Evolutionary conservation across 2,888 invertebrate genomes (phyloP).

Genomic region (Busseola fusca): DNA sequence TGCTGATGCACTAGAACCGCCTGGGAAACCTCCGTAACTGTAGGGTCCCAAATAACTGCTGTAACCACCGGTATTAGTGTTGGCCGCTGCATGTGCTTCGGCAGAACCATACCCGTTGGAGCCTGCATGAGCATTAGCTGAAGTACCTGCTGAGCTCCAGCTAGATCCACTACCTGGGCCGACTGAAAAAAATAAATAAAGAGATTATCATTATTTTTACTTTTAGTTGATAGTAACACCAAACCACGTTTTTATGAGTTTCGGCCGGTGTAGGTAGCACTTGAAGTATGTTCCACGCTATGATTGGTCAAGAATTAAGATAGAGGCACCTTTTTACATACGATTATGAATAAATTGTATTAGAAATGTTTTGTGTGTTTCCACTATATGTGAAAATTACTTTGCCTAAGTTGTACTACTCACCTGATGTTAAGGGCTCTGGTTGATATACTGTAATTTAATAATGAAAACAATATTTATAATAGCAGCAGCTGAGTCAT

Average conservation of each 20-base stretch:
- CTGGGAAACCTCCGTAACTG: conserved; percentile 28
- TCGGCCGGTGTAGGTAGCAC: neutral
- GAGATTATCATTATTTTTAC: neutral
- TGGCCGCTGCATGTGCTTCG: conserved; percentile 37
- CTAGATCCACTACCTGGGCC: conserved; percentile 16
- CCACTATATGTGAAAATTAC: neutral
- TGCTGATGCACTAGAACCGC: conserved; percentile 45
- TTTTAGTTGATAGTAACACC: neutral
- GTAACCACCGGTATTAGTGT: conserved; percentile 14
- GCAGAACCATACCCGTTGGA: conserved; percentile 10
- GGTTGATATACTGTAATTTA: conserved; percentile 5
- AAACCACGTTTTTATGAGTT: neutral
- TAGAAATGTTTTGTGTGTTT: neutral
- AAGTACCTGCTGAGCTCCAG: conserved; percentile 40
- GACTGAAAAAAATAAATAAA: conserved; percentile 25
- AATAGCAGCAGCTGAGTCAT: neutral
- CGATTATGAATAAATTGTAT: neutral
- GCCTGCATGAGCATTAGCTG: conserved; percentile 20
- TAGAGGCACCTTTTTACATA: conserved; percentile 4
- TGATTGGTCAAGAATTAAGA: neutral
- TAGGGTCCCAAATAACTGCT: conserved; percentile 30
- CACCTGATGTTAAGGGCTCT: conserved; percentile 1
- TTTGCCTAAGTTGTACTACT: conserved; percentile 14
- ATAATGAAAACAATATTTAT: neutral
- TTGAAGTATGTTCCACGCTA: neutral